phyloP scores from a whole-genome alignment of 2,113 vertebrate genomes.

The Crocuta crocuta region DNA sequence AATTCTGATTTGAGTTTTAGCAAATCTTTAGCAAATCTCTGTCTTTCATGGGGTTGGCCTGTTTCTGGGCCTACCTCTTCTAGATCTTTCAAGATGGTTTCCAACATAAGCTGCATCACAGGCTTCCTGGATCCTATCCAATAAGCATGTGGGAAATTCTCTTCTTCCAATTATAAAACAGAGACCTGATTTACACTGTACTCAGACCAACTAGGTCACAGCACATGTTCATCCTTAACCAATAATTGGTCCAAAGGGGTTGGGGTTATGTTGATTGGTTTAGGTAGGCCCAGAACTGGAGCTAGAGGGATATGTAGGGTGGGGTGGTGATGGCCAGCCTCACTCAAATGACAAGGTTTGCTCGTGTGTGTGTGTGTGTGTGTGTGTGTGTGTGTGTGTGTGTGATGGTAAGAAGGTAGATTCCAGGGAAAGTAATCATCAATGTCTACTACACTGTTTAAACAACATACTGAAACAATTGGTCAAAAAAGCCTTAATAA shows the following conservation, averaged over 20 bases:
- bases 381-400: not conserved
- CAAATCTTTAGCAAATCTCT: not conserved
- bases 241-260: not conserved
- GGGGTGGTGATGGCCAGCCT: not conserved
- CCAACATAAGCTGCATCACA: not conserved
- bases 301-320: not conserved
- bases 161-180: constrained; percentile 3
- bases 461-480: constrained; percentile 28
- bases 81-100: constrained; percentile 5
- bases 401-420: not conserved
- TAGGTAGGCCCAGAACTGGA: not conserved
- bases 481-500: constrained; percentile 34
- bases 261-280: not conserved
- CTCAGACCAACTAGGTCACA: constrained; percentile 20
- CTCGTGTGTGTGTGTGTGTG: not conserved
- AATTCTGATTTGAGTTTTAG: constrained; percentile 18
- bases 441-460: not conserved
- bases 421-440: not conserved
- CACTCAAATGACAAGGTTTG: not conserved
- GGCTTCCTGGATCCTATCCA: not conserved
- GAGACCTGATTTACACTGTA: not conserved
- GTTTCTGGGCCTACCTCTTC: not conserved
- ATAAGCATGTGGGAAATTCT: not conserved
- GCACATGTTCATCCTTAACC: not conserved
- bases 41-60: not conserved